Percentiles rank a stretch among this genome's conserved stretches.
phyloP scores from a whole-genome alignment of 2,888 invertebrate genomes.

The Cosmopolites sordidus region DNA sequence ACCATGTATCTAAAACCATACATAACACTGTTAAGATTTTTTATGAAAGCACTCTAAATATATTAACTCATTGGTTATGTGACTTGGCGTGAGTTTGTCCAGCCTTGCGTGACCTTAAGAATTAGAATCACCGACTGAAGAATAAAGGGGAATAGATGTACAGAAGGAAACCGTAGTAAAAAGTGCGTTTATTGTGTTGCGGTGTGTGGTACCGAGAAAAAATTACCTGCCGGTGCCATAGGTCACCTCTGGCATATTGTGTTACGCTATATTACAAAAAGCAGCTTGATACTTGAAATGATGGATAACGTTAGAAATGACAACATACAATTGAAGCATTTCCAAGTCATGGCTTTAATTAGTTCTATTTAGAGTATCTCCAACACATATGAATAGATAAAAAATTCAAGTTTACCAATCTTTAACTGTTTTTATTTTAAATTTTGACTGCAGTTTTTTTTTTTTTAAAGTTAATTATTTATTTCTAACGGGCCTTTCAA shows the following conservation, averaged over 20 bases:
- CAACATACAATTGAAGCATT: too few relatives aligned
- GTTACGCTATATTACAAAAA: background rate
- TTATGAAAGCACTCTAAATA: background rate
- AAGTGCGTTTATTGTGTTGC: conserved; percentile 1
- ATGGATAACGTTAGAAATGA: too few relatives aligned
- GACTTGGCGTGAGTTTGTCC: conserved; percentile 15
- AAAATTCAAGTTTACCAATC: too few relatives aligned
- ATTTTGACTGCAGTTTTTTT: too few relatives aligned
- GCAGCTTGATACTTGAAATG: background rate
- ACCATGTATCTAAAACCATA: too few relatives aligned
- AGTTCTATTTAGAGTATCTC: too few relatives aligned
- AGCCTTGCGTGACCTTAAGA: conserved; percentile 27
- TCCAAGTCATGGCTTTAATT: too few relatives aligned
- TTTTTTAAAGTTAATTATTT: too few relatives aligned
- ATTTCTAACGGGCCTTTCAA: too few relatives aligned
- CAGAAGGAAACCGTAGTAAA: background rate
- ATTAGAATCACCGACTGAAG: conserved; percentile 14
- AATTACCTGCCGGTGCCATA: conserved; percentile 7
- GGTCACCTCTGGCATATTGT: background rate
- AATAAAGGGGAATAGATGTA: conserved; percentile 3
- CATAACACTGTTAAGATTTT: too few relatives aligned
- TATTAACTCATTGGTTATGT: conserved; percentile 6
- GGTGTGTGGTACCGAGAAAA: conserved; percentile 11
- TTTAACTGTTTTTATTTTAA: too few relatives aligned
- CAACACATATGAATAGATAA: too few relatives aligned